Base-by-base conservation (phyloP, 2,797 vertebrate species). In the Lagodon rhomboides region DNA sequence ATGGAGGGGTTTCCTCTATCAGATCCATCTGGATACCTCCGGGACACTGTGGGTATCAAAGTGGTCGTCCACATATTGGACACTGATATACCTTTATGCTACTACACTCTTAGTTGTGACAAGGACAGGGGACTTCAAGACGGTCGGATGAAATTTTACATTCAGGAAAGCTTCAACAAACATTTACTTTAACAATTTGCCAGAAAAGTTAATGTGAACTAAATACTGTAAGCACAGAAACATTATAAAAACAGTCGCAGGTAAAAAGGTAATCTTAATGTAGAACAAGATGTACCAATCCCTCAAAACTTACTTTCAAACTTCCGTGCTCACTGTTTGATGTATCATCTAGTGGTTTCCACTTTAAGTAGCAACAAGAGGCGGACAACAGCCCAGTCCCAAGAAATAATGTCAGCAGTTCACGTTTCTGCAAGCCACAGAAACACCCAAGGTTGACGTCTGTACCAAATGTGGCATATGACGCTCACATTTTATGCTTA, bases 1-100 rank as follows among this genome's bases (percentile, higher is more conserved):
- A 51, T 54, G 18, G 46, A 49, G 23, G 64, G 61, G 53, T 67
- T 72, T 74, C 38, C 47, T 68, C 69, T 54, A 44, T 25, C 27
- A 46, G 50, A 61, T 53, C n/a, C 41, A 56, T 47, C 47, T 34
- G 12, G 17, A 56, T 41, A 38, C 12, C 51, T 9, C 22, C 8
- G 27, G 60, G n/a, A 60, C 38, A 23, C 34, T 34, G 34, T 34
- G 34, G 34, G 34, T 34, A 34, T 34, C 34, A 7, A 34, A 8
- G 34, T 34, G 34, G 30, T 34, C 1, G 30, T 7, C 30, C 6
- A 34, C 30, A 34, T 34, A 6, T 34, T 8, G 30, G 34, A 34
- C 34, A 34, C 34, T 34, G 34, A 34, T 9, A 9, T 34, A 34
- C 17, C 49, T 70, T 69, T 61, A 58, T 41, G 49, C 64, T 38